These are phyloP conservation scores for Ophioninae sp. DNA, from an alignment of 2,888 invertebrate species.

Conservation along the genomic window DNA sequence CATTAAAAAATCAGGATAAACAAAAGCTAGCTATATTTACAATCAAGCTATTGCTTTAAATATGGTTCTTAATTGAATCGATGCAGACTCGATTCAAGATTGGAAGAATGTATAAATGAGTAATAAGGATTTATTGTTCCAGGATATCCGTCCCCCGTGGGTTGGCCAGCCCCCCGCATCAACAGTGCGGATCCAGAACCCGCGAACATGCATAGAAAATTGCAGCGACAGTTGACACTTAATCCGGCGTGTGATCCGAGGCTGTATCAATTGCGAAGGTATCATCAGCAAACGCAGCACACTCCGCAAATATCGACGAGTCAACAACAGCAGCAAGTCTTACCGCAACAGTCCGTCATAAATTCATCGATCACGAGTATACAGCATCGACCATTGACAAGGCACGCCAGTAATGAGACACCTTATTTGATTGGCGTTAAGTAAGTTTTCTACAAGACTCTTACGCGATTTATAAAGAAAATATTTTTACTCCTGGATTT, in stretches of 20 bases:
- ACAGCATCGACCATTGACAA: slow-evolving; percentile 75
- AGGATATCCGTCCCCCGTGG: slow-evolving; percentile 72
- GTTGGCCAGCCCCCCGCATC: slow-evolving; percentile 76
- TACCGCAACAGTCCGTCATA: slow-evolving; percentile 68
- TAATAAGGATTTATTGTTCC: slow-evolving; percentile 13
- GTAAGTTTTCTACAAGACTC: slow-evolving; percentile 61
- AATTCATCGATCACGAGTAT: slow-evolving; percentile 69
- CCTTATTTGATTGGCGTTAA: slow-evolving; percentile 72
- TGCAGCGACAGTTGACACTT: slow-evolving; percentile 91
- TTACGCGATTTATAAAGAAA: neutral
- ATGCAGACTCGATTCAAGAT: neutral
- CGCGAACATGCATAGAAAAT: slow-evolving; percentile 88
- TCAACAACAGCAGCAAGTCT: slow-evolving; percentile 64
- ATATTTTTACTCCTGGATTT: neutral
- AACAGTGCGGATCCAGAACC: slow-evolving; percentile 74
- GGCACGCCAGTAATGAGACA: slow-evolving; percentile 76
- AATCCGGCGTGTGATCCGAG: slow-evolving; percentile 91
- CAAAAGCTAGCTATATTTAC: too few relatives aligned
- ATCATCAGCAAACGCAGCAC: slow-evolving; percentile 75
- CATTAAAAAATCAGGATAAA: too few relatives aligned
- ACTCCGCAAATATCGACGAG: slow-evolving; percentile 63
- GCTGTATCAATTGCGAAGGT: slow-evolving; percentile 81
- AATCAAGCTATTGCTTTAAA: neutral
- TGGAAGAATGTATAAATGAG: neutral
- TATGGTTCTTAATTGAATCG: neutral